A percentile compares a stretch with the other conserved stretches of the same genome.
phyloP scores from a whole-genome alignment of 2,797 vertebrate species.

The Manis crassicaudata region DNA sequence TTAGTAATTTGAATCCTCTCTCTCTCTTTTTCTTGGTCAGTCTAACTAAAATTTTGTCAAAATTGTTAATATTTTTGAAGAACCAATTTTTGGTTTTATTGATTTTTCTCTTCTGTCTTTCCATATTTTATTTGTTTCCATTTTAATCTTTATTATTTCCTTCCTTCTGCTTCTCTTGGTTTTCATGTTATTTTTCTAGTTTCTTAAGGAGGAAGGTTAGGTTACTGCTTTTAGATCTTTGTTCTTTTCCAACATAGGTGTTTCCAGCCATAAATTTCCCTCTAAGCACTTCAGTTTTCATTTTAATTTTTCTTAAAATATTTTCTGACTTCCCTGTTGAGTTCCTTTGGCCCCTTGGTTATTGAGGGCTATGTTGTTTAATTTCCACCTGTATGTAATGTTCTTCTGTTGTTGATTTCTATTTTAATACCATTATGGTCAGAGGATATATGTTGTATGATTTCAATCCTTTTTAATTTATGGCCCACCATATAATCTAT shows the following conservation, averaged over 20 bases:
- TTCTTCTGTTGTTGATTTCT: background rate
- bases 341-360: background rate
- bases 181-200: background rate
- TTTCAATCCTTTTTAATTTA: background rate
- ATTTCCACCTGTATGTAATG: background rate
- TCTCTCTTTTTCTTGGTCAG: background rate
- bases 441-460: background rate
- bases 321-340: background rate
- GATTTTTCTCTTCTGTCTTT: background rate
- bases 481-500: background rate
- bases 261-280: background rate
- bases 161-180: background rate
- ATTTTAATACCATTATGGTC: background rate
- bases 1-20: background rate
- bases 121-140: background rate
- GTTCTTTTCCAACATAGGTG: background rate
- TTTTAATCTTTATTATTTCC: background rate
- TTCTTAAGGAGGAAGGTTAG: background rate
- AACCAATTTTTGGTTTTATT: background rate
- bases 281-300: background rate
- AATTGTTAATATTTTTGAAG: slow-evolving; percentile 12
- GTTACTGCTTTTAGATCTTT: background rate
- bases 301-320: slow-evolving; percentile 24
- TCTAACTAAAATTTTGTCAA: background rate
- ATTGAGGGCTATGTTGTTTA: background rate